Conservation (phyloP, 2,888 invertebrate species). For the Oscheius myriophilus region DNA sequence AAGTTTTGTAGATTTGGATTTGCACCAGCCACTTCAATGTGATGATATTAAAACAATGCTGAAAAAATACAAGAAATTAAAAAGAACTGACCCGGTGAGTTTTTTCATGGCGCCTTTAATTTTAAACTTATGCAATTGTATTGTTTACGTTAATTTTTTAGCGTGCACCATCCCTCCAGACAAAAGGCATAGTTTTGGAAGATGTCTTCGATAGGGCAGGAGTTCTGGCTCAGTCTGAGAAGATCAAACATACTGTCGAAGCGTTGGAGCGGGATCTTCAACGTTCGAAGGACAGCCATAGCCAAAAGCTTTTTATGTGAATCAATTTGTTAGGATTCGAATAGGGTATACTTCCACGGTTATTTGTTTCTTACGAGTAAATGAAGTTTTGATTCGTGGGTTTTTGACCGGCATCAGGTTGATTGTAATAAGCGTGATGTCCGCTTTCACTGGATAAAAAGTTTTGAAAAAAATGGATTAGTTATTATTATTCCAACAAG, state of each 20-base stretch:
- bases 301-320: constrained; percentile 5
- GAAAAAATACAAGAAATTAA: constrained; percentile 37
- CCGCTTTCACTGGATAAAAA: too few species aligned
- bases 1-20: constrained; percentile 38
- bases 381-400: too few species aligned
- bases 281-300: background rate
- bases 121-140: too few species aligned
- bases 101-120: too few species aligned
- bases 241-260: constrained; percentile 21
- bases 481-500: too few species aligned
- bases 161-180: constrained; percentile 19
- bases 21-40: constrained; percentile 41
- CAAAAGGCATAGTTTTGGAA: constrained; percentile 19
- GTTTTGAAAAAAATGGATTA: too few species aligned
- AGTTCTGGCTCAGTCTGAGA: constrained; percentile 19
- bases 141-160: constrained; percentile 14
- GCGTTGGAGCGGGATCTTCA: constrained; percentile 16
- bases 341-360: too few species aligned
- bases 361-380: too few species aligned
- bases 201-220: constrained; percentile 29
- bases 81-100: constrained; percentile 34
- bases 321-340: background rate
- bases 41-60: constrained; percentile 40
- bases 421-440: too few species aligned
- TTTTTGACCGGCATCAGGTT: too few species aligned